Evolutionary conservation across 2,888 invertebrate species (phyloP).

Genomic region (Agonopterix arenella): DNA sequence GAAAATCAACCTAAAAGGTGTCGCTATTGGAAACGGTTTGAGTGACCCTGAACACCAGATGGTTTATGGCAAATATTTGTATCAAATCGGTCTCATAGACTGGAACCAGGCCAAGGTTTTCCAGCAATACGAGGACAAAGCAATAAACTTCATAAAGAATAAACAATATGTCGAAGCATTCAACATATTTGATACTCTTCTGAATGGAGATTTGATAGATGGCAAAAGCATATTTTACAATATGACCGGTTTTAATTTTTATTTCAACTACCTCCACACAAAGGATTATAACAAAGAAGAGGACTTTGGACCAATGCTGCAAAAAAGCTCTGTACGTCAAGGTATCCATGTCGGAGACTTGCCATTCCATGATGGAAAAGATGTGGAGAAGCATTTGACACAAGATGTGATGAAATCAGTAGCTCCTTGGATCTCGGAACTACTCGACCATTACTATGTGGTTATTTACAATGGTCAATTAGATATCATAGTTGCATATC

Average conservation of each 20-base stretch:
- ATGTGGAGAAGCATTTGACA: conserved; percentile 83
- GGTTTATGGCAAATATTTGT: conserved; percentile 86
- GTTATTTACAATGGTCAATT: conserved; percentile 93
- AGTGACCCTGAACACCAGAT: conserved; percentile 88
- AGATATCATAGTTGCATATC: conserved; percentile 94
- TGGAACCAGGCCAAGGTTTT: conserved; percentile 78
- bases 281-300: conserved; percentile 69
- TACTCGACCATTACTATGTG: conserved; percentile 82
- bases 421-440: conserved; percentile 82
- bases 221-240: conserved; percentile 81
- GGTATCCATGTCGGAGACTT: conserved; percentile 91
- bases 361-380: conserved; percentile 79
- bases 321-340: conserved; percentile 78
- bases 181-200: conserved; percentile 81
- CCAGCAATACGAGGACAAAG: conserved; percentile 77
- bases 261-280: conserved; percentile 84
- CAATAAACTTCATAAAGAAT: conserved; percentile 77
- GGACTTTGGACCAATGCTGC: conserved; percentile 79
- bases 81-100: conserved; percentile 85
- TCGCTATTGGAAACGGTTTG: conserved; percentile 88
- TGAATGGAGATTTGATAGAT: conserved; percentile 81
- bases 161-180: conserved; percentile 83
- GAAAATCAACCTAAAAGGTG: conserved; percentile 83
- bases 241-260: conserved; percentile 85
- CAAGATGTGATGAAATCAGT: conserved; percentile 90